phyloP scores from a whole-genome alignment of 2,888 invertebrate species.

The Perdita meconis region DNA sequence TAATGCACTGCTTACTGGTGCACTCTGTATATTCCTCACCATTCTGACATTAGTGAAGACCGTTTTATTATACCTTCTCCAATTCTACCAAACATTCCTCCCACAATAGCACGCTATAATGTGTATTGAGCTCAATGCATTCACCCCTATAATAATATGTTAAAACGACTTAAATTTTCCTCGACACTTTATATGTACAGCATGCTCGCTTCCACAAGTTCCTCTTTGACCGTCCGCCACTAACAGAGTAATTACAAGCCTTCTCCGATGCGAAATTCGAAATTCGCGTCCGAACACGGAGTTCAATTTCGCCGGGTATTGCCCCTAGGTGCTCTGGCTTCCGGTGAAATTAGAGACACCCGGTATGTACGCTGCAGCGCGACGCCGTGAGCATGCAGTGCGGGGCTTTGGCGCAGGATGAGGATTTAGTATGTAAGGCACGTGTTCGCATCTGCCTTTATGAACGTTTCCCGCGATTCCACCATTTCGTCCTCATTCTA shows the following conservation, averaged over 20 bases:
- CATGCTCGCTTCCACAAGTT: not conserved
- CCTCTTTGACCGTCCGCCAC: not conserved
- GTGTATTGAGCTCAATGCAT: no score
- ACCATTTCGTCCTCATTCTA: constrained; percentile 81
- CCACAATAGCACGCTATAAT: no score
- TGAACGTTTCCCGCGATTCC: constrained; percentile 81
- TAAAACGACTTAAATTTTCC: no score
- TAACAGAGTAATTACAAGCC: not conserved
- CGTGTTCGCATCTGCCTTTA: constrained; percentile 83
- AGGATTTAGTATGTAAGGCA: constrained; percentile 82
- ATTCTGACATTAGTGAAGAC: no score
- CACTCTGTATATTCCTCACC: no score
- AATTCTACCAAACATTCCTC: no score
- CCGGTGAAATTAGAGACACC: constrained; percentile 61
- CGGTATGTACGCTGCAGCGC: constrained; percentile 48
- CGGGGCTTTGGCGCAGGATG: constrained; percentile 67
- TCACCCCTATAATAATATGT: no score
- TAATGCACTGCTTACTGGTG: no score
- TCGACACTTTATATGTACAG: no score
- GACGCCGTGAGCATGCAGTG: constrained; percentile 59
- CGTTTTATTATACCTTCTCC: no score
- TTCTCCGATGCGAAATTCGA: not conserved
- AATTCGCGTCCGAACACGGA: constrained; percentile 8
- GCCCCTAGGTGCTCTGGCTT: not conserved
- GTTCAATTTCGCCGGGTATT: constrained; percentile 32